Evolutionary conservation across 2,888 invertebrate species (phyloP).

Genomic region (Chironomus riparius): DNA sequence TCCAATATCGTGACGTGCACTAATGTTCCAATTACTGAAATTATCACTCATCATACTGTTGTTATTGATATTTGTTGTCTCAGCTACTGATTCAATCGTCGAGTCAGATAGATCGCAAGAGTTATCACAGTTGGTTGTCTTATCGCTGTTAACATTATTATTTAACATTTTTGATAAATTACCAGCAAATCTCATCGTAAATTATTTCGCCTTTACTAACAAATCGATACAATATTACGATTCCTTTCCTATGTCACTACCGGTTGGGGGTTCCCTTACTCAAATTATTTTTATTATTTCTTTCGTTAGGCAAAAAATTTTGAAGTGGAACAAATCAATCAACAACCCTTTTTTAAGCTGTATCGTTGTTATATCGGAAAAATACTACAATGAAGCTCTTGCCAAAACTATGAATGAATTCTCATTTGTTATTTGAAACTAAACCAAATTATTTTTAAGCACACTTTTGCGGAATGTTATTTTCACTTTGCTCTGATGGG

Average conservation of each 20-base stretch:
- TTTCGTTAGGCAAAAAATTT: neutral
- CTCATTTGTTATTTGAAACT: neutral
- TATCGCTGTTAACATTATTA: neutral
- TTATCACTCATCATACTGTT: constrained; percentile 1
- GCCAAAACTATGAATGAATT: neutral
- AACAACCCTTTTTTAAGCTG: neutral
- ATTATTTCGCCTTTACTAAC: neutral
- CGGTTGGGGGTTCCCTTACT: neutral
- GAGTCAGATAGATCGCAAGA: constrained; percentile 11
- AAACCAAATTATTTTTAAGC: neutral
- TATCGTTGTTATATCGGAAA: neutral
- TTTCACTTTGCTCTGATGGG: neutral
- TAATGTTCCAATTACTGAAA: constrained; percentile 17
- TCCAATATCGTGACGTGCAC: neutral
- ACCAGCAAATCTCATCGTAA: constrained; percentile 17
- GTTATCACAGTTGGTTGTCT: neutral
- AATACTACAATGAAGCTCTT: neutral
- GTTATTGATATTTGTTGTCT: constrained; percentile 1
- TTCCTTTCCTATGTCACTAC: neutral
- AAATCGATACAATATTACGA: neutral
- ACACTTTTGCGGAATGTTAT: too few relatives aligned
- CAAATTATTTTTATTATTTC: neutral
- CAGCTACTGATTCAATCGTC: neutral
- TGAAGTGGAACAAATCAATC: constrained; percentile 8
- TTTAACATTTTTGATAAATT: neutral